A percentile compares a stretch with the other conserved stretches of the same genome.
These are phyloP conservation scores for Ditylenchus dipsaci DNA, from an alignment of 1,140 invertebrate genomes.

Conservation along the genomic window DNA sequence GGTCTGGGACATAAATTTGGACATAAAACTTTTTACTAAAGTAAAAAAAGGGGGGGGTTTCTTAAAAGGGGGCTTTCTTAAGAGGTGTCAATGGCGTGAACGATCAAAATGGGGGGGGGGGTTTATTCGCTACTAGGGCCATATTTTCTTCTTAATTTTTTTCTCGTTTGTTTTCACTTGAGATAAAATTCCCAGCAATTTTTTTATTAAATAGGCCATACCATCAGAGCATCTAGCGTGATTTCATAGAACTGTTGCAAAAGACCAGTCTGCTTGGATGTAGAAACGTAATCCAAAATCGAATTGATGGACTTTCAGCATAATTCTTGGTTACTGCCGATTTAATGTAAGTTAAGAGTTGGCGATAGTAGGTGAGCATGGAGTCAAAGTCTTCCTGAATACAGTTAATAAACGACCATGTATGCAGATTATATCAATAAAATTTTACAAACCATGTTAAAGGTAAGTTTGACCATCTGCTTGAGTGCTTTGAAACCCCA, in stretches of 20 bases:
- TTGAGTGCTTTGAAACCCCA: conserved; percentile 99
- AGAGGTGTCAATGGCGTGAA: too few relatives aligned
- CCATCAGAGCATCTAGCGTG: conserved; percentile 88
- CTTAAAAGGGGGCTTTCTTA: too few relatives aligned
- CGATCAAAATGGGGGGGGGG: too few relatives aligned
- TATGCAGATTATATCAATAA: conserved; percentile 18
- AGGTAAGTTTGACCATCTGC: conserved; percentile 99
- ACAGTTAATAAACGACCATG: too few relatives aligned
- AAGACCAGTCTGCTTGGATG: conserved; percentile 83
- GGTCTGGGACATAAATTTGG: too few relatives aligned
- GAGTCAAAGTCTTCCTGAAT: conserved; percentile 80
- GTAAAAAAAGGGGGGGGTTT: too few relatives aligned
- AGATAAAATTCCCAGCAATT: too few relatives aligned
- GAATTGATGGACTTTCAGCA: conserved; percentile 99
- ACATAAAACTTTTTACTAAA: too few relatives aligned
- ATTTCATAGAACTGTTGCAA: conserved; percentile 99
- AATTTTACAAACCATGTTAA: conserved; percentile 75
- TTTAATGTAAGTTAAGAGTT: conserved; percentile 89
- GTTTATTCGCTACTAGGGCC: too few relatives aligned
- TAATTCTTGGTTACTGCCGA: conserved; percentile 98
- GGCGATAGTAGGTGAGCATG: conserved; percentile 95
- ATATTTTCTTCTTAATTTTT: too few relatives aligned
- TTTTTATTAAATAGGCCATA: too few relatives aligned
- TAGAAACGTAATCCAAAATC: conserved; percentile 98
- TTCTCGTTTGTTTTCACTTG: too few relatives aligned